Percentiles rank a stretch among this genome's conserved stretches.
These are phyloP conservation scores for Drosophila paulistorum DNA, from an alignment of 1,140 invertebrate species.

Conservation along the genomic window DNA sequence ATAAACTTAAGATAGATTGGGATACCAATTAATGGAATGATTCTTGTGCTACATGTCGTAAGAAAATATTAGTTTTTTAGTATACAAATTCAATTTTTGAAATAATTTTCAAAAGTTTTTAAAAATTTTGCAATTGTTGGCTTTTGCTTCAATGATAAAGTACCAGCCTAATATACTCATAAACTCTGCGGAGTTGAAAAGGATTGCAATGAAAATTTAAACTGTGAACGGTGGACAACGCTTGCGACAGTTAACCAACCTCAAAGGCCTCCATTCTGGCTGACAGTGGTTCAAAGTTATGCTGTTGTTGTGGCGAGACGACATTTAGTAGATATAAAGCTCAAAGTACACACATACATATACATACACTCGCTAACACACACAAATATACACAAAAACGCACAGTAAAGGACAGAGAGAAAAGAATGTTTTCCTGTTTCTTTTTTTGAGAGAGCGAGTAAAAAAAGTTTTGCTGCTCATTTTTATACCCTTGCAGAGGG, in stretches of 20 bases:
- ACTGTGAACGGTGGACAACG: slow-evolving; percentile 60
- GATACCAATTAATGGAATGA: background rate
- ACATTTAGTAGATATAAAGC: slow-evolving; percentile 76
- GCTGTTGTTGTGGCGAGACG: slow-evolving; percentile 63
- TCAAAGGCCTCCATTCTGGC: slow-evolving; percentile 47
- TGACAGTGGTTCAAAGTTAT: slow-evolving; percentile 69
- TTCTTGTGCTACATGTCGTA: too few species aligned
- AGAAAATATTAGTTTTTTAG: too few species aligned
- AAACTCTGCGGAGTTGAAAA: slow-evolving; percentile 9
- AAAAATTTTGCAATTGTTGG: background rate
- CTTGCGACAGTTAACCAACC: slow-evolving; percentile 71
- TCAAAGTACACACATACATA: slow-evolving; percentile 53
- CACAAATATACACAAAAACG: background rate
- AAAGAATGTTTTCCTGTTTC: slow-evolving; percentile 24
- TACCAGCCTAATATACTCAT: background rate
- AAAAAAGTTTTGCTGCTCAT: slow-evolving; percentile 54
- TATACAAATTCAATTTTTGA: background rate
- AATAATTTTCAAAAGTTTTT: too few species aligned
- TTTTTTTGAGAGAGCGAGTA: slow-evolving; percentile 14
- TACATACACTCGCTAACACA: slow-evolving; percentile 20
- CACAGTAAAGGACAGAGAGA: slow-evolving; percentile 6
- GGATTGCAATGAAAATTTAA: slow-evolving; percentile 62
- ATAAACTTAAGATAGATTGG: background rate
- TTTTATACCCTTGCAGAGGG: too few species aligned
- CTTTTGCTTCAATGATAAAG: slow-evolving; percentile 21